Conservation (phyloP, 2,888 invertebrate genomes). For the Tolmerus cingulatus region DNA sequence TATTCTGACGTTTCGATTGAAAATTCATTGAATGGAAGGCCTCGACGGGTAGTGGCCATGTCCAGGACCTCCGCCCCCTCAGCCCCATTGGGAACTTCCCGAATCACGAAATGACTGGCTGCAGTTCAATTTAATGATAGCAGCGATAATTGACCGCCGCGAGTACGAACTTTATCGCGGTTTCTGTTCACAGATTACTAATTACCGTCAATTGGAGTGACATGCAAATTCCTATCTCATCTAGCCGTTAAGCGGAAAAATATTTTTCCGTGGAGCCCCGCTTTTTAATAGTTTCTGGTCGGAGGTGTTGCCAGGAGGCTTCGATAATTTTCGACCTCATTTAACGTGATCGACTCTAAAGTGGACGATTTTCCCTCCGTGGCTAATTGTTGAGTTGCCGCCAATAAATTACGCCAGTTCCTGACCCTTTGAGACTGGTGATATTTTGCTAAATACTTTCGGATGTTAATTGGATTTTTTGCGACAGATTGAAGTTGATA, state of each 20-base stretch:
- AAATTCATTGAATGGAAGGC: conserved; percentile 22
- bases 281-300: not conserved
- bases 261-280: not conserved
- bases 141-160: conserved; percentile 28
- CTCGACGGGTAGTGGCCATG: not conserved
- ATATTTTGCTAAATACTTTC: not conserved
- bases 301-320: not conserved
- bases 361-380: not conserved
- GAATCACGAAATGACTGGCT: not conserved
- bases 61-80: not conserved
- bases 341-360: not conserved
- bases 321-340: not conserved
- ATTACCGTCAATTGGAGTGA: conserved; percentile 27
- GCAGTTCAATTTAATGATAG: conserved; percentile 15
- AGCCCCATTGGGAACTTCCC: not conserved
- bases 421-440: not conserved
- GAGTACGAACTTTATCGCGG: conserved; percentile 19
- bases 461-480: too few species aligned
- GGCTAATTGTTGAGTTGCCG: not conserved
- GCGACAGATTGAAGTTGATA: too few species aligned
- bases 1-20: conserved; percentile 39
- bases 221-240: conserved; percentile 12
- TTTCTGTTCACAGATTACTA: conserved; percentile 38
- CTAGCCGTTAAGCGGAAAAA: not conserved
- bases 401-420: not conserved